A percentile compares a stretch with the other conserved stretches of the same genome.
Conservation (phyloP, 2,113 vertebrate genomes). For the Nothocercus julius region DNA sequence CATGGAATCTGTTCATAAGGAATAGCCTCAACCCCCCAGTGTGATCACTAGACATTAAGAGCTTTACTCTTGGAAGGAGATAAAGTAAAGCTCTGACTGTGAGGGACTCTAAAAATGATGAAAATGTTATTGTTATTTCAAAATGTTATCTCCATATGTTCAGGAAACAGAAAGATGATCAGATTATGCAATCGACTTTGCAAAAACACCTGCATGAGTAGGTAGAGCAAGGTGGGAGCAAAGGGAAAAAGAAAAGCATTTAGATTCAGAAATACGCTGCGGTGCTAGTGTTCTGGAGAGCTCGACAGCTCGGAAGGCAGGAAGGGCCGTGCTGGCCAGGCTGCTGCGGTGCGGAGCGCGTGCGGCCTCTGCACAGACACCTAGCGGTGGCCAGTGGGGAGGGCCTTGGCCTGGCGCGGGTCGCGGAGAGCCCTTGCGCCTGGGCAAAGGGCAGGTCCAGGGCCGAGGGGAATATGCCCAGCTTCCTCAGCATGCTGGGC, state of each 20-base stretch:
- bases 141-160: slow-evolving; percentile 38
- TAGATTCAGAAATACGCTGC: accelerated
- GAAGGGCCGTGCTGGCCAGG: too few species aligned
- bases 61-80: neutral
- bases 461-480: neutral
- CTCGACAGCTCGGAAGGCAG: neutral
- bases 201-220: slow-evolving; percentile 11
- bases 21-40: neutral
- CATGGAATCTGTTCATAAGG: neutral
- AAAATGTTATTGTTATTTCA: slow-evolving; percentile 54
- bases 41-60: neutral
- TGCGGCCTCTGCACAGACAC: neutral
- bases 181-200: neutral
- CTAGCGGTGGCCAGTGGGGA: neutral
- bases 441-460: neutral
- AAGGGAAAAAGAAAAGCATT: neutral
- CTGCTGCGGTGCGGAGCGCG: too few species aligned
- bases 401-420: neutral
- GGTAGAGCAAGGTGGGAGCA: neutral
- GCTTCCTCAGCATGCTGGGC: accelerated
- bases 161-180: neutral
- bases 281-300: neutral
- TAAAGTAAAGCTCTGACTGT: neutral
- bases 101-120: neutral
- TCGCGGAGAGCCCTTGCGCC: too few species aligned